A percentile compares a stretch with the other conserved stretches of the same genome.
phyloP scores from a whole-genome alignment of 2,797 vertebrate genomes.

The Neosilurus mollespiculum region DNA sequence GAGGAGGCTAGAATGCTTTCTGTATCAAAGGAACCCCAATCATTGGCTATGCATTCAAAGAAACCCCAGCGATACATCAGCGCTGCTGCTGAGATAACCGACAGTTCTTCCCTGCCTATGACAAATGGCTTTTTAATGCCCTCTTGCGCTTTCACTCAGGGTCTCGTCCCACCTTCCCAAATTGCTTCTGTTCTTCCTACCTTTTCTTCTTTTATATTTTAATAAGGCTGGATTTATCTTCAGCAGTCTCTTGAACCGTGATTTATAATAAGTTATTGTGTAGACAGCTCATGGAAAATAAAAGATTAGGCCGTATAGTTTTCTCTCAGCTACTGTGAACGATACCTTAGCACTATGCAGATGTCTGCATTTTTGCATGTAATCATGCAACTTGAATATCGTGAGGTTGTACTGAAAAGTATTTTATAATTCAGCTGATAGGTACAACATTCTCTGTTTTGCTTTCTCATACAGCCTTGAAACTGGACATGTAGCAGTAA shows the following conservation, averaged over 20 bases:
- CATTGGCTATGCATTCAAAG: conserved; percentile 46
- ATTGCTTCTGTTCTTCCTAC: not conserved
- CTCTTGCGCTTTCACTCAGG: conserved; percentile 39
- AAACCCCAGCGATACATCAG: conserved; percentile 60
- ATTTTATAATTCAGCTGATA: conserved; percentile 69
- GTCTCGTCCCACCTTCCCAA: conserved; percentile 14
- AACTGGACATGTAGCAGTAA: conserved; percentile 66
- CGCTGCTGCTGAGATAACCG: conserved; percentile 56
- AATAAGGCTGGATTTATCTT: conserved; percentile 67
- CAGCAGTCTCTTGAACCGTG: conserved; percentile 29
- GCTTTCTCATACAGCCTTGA: conserved; percentile 66
- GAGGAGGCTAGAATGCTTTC: conserved; percentile 52
- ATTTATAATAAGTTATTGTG: conserved; percentile 27
- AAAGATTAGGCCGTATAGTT: not conserved
- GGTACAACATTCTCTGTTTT: conserved; percentile 44
- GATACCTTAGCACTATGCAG: not conserved
- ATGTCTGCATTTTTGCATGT: conserved; percentile 63
- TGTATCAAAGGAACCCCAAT: conserved; percentile 59
- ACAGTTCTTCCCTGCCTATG: conserved; percentile 50
- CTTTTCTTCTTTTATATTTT: conserved; percentile 28
- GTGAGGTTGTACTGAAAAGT: conserved; percentile 72
- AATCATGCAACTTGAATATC: conserved; percentile 74
- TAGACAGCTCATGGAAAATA: conserved; percentile 5
- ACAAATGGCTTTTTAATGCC: conserved; percentile 70
- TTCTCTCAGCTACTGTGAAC: not conserved